Conservation (phyloP, 2,113 vertebrate genomes). For the Crotalus horridus region DNA sequence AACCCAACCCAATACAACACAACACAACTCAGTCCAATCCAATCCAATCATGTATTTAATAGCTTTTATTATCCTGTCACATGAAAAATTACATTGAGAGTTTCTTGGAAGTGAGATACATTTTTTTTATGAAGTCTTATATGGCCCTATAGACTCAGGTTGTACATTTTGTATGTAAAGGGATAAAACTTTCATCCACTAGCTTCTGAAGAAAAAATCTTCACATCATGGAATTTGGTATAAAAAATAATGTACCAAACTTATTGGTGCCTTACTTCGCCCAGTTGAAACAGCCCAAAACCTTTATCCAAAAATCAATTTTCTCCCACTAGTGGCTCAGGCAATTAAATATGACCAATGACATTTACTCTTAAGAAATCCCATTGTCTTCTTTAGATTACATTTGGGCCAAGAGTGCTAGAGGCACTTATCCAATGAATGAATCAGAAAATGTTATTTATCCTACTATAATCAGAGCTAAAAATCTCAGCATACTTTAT, state of each 20-base stretch:
- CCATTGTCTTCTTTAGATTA: background rate
- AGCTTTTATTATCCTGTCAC: background rate
- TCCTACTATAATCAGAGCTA: background rate
- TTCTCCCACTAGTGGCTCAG: background rate
- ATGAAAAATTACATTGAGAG: background rate
- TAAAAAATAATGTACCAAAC: background rate
- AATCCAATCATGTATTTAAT: background rate
- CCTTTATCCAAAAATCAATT: background rate
- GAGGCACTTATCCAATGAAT: background rate
- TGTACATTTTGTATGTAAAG: background rate
- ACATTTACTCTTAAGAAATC: background rate
- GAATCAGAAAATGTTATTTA: background rate
- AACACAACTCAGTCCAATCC: background rate
- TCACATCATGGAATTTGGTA: background rate
- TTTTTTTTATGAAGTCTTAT: background rate
- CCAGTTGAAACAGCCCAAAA: background rate
- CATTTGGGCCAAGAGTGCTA: background rate
- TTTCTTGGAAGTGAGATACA: background rate
- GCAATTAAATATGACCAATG: background rate
- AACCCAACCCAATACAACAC: too few species aligned
- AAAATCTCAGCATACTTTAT: background rate
- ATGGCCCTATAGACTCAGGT: background rate
- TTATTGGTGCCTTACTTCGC: background rate
- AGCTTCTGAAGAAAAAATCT: background rate
- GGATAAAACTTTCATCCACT: background rate